Base-by-base conservation (phyloP, 2,113 vertebrate species). In the Empidonax alnorum region DNA sequence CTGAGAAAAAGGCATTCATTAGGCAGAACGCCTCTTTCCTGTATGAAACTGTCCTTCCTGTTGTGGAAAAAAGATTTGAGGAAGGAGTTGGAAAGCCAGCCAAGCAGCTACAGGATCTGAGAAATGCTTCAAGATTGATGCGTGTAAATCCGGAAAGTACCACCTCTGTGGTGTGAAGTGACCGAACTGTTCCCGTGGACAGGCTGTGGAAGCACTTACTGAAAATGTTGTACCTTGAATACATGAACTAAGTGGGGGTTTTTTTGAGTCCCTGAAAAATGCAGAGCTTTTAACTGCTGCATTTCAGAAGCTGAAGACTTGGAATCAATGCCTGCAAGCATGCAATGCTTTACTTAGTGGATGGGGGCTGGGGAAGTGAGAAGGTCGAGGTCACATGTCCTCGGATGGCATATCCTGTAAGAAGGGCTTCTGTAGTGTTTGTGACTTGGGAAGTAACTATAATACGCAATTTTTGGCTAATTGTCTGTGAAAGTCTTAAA, bases 91-190 rank as follows among this genome's bases (percentile, higher is more conserved):
- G 99, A 28, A 99, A 99, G 78, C 99, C 99, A 8, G 99, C 99
- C 95, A 99, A 99, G 78, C 99, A 99, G 93, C 98, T 99, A 68
- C 99, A 99, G 96, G 99, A 99, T 96, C 97, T 99, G 95, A 98
- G 99, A 94, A 99, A 98, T 87, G 98, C 98, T 84, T 99, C 98
- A 6, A 98, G 98, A 69, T 68, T 98, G 14, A 97, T 99, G 41
- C 98, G 99, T 8, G 96, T 99, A 75, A 99, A 99, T 68, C 99
- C 99, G 0, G 99, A 99, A 88, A 99, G 99, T 95, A 99, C 99
- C 52, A 99, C 98, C 2, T 99, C 99, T 7, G 97, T 99, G 92
- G 99, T 99, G 89, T 99, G 97, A 98, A 63, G 39, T 59, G 76
- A 42, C 42, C 31, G 12, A 14, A 10, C 37, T 77, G 55, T 66